A percentile compares a stretch with the other conserved stretches of the same genome.
Conservation (phyloP, 2,797 vertebrate species). For the Amphiprion clarkii region DNA sequence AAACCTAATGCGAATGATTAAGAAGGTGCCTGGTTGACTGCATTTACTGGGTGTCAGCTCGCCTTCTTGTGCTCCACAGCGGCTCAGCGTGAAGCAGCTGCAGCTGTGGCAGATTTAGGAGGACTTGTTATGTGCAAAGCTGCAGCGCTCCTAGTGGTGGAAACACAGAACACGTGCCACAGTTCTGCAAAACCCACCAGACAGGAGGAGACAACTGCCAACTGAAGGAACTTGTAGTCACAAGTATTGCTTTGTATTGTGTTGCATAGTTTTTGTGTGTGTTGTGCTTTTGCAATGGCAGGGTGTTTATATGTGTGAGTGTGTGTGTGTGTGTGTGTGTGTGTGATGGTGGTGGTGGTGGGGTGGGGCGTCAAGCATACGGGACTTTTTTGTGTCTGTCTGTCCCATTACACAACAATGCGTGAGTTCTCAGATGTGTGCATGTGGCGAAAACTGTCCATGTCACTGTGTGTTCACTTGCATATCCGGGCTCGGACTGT, state of each 20-base stretch:
- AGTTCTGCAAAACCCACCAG: conserved; percentile 46
- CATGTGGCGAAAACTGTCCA: conserved; percentile 34
- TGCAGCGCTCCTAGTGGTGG: conserved; percentile 79
- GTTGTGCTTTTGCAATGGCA: conserved; percentile 45
- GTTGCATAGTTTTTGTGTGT: conserved; percentile 37
- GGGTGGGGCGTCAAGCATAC: conserved; percentile 1
- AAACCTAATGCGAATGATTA: conserved; percentile 63
- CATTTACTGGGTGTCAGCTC: conserved; percentile 71
- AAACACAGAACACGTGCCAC: conserved; percentile 15
- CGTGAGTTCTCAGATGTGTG: conserved; percentile 26
- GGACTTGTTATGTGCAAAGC: conserved; percentile 71
- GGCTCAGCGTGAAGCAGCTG: conserved; percentile 59
- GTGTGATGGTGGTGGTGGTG: not conserved
- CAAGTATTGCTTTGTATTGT: conserved; percentile 34
- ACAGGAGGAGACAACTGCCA: conserved; percentile 49
- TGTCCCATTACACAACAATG: conserved; percentile 56
- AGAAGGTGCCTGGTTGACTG: conserved; percentile 69
- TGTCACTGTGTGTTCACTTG: conserved; percentile 23
- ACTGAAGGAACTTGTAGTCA: conserved; percentile 35
- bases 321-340: conserved; percentile 4
- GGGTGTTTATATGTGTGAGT: conserved; percentile 13
- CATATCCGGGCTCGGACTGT: conserved; percentile 24
- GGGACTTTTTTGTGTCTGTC: conserved; percentile 38
- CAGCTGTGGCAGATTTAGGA: conserved; percentile 66
- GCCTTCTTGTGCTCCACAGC: conserved; percentile 55